Conservation (phyloP, 1,140 invertebrate genomes). For the Orchesella cincta region DNA sequence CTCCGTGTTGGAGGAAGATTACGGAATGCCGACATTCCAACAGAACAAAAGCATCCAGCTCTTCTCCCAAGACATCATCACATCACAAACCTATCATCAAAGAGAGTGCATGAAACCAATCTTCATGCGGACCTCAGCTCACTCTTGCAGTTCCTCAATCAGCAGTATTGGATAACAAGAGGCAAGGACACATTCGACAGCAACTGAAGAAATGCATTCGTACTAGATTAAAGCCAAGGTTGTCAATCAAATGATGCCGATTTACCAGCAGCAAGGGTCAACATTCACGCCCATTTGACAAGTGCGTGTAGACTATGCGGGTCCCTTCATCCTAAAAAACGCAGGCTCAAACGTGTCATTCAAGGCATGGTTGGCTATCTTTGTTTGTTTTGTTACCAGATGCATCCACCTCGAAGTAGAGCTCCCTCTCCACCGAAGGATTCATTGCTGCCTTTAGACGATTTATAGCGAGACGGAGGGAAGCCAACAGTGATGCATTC, state of each 20-base stretch:
- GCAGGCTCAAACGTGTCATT: slow-evolving; percentile 42
- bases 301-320: slow-evolving; percentile 56
- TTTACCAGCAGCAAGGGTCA: slow-evolving; percentile 52
- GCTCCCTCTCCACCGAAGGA: slow-evolving; percentile 54
- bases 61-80: slow-evolving; percentile 50
- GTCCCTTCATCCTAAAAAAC: slow-evolving; percentile 55
- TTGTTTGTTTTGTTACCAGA: slow-evolving; percentile 57
- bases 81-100: slow-evolving; percentile 53
- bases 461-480: slow-evolving; percentile 55
- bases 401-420: slow-evolving; percentile 57
- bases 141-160: slow-evolving; percentile 31
- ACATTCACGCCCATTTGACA: slow-evolving; percentile 51
- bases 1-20: slow-evolving; percentile 57
- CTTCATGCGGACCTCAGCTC: slow-evolving; percentile 54
- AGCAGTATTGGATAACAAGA: slow-evolving; percentile 26
- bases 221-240: slow-evolving; percentile 42
- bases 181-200: slow-evolving; percentile 27
- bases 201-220: slow-evolving; percentile 40
- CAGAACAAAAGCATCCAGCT: slow-evolving; percentile 52
- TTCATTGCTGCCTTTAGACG: slow-evolving; percentile 55
- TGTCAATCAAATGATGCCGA: slow-evolving; percentile 52
- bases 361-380: slow-evolving; percentile 57
- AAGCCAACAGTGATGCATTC: slow-evolving; percentile 20
- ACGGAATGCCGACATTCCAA: slow-evolving; percentile 47
- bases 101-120: slow-evolving; percentile 51